Evolutionary conservation across 2,113 vertebrate species (phyloP).

Genomic region (Spea multiplicata): DNA sequence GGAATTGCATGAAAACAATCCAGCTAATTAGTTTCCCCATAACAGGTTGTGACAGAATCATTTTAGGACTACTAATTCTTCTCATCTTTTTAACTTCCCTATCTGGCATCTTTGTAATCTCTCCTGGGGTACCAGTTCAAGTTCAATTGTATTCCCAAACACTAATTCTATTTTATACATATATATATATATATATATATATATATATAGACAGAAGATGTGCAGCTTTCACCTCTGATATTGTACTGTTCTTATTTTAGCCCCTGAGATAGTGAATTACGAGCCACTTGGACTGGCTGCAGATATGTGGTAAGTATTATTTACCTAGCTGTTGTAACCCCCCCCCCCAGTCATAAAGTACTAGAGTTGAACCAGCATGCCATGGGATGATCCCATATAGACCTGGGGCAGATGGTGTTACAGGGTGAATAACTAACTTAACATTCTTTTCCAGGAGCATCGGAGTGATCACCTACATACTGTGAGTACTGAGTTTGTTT

Average conservation of each 20-base stretch:
- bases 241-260: conserved; percentile 67
- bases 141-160: too few relatives aligned
- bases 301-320: conserved; percentile 87
- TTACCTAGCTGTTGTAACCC: background rate
- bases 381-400: background rate
- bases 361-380: background rate
- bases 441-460: conserved; percentile 84
- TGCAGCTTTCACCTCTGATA: background rate
- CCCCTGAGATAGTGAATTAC: conserved; percentile 98
- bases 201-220: background rate
- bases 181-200: too few relatives aligned
- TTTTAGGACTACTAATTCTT: too few relatives aligned
- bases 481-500: conserved; percentile 77
- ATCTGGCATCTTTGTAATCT: too few relatives aligned
- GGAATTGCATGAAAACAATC: background rate
- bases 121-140: too few relatives aligned
- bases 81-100: too few relatives aligned
- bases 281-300: conserved; percentile 89
- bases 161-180: too few relatives aligned
- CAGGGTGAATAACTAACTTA: conserved; percentile 4
- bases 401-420: background rate
- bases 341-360: background rate
- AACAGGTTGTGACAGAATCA: too few relatives aligned
- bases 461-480: conserved; percentile 96
- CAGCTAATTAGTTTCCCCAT: too few relatives aligned